Evolutionary conservation across 2,113 vertebrate genomes (phyloP).

Genomic region (Lycaon pictus): DNA sequence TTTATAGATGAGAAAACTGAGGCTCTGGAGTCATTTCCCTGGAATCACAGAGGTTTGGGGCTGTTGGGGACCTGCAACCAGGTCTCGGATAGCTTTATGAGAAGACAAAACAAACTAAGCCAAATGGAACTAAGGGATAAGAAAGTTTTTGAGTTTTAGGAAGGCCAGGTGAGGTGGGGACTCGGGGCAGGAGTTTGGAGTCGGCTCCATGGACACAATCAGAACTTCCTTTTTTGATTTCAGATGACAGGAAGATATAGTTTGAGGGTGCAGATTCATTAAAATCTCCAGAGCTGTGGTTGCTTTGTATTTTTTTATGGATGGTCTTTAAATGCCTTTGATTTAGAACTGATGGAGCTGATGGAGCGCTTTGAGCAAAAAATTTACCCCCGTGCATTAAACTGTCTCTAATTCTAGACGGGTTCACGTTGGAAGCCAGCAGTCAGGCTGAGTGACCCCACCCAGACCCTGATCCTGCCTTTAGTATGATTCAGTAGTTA

Average conservation of each 20-base stretch:
- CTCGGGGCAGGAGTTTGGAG: neutral
- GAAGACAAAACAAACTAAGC: neutral
- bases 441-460: neutral
- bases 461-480: neutral
- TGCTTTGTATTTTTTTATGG: neutral
- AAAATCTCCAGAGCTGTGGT: neutral
- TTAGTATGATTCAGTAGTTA: neutral
- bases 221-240: neutral
- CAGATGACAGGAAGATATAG: neutral
- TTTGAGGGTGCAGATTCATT: neutral
- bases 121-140: neutral
- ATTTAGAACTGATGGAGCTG: slow-evolving; percentile 31
- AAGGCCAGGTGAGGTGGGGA: neutral
- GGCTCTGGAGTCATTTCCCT: neutral
- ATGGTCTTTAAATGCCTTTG: slow-evolving; percentile 36
- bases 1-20: slow-evolving; percentile 17
- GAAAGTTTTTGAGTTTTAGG: neutral
- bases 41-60: neutral
- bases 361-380: neutral
- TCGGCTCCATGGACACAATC: neutral
- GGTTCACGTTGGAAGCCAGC: neutral
- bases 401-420: neutral
- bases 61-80: neutral
- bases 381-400: neutral
- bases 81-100: neutral